Evolutionary conservation across 37 sponge, comb jelly and placozoan species (phyloP).

Genomic region (Oscarella lobularis): DNA sequence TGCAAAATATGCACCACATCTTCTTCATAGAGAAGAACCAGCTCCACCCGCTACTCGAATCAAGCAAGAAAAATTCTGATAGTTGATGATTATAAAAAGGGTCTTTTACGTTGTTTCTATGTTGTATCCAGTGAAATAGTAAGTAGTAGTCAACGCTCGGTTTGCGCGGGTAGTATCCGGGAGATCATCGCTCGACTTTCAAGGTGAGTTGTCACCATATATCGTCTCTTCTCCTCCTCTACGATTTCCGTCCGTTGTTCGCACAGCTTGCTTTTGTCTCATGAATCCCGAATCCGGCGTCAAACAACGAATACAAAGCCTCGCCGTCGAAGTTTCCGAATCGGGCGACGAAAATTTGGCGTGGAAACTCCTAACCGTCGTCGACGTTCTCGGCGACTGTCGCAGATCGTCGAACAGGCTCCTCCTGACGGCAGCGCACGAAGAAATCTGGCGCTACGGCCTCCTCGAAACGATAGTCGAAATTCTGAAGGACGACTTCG

Average conservation of each 20-base stretch:
- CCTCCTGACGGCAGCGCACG: background rate
- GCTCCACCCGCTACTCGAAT: too few relatives aligned
- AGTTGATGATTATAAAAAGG: too few relatives aligned
- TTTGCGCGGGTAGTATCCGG: too few relatives aligned
- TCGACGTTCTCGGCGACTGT: background rate
- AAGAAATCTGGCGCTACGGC: conserved; percentile 32
- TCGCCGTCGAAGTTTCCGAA: background rate
- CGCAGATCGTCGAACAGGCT: background rate
- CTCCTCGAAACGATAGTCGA: conserved; percentile 41
- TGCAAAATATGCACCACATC: too few relatives aligned
- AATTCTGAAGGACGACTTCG: conserved; percentile 28
- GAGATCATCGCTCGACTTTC: background rate
- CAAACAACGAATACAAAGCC: background rate
- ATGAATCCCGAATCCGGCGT: background rate
- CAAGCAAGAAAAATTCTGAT: too few relatives aligned
- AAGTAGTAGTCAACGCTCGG: too few relatives aligned
- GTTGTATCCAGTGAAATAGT: too few relatives aligned
- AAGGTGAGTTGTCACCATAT: background rate
- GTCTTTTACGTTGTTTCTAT: too few relatives aligned
- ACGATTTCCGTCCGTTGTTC: too few relatives aligned
- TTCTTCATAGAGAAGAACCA: too few relatives aligned
- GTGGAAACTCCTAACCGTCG: background rate
- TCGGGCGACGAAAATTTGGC: background rate
- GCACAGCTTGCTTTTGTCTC: too few relatives aligned
- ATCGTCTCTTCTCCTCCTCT: too few relatives aligned